phyloP scores from a whole-genome alignment of 64 coral and sea anemone species.

The Hydrozoanthus tunicans region DNA sequence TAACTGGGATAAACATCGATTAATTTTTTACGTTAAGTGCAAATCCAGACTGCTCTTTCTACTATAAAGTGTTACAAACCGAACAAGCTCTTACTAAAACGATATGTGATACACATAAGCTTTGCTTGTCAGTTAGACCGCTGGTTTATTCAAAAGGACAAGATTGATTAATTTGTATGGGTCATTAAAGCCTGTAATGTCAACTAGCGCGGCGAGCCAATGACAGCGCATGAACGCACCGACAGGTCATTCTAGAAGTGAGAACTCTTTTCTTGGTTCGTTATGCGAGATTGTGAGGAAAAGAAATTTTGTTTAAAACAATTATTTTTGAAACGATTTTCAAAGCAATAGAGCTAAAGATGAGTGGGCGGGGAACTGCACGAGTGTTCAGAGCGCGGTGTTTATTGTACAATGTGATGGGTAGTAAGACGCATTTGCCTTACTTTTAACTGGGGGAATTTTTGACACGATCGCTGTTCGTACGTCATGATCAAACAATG shows the following conservation, averaged over 20 bases:
- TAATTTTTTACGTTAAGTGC: neutral
- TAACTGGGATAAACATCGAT: neutral
- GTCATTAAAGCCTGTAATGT: conserved; percentile 13
- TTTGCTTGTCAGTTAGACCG: conserved; percentile 2
- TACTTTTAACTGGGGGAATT: too few relatives aligned
- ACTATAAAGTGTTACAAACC: neutral
- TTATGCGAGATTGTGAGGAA: neutral
- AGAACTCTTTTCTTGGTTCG: neutral
- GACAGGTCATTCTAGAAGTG: neutral
- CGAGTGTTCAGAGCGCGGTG: too few relatives aligned
- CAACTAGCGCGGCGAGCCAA: conserved; percentile 5
- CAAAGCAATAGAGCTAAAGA: neutral
- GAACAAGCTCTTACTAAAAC: neutral
- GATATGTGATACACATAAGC: conserved; percentile 19
- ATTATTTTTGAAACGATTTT: neutral
- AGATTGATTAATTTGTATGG: conserved; percentile 25
- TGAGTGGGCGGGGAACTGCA: neutral
- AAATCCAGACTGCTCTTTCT: neutral
- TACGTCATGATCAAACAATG: too few relatives aligned
- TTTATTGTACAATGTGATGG: too few relatives aligned
- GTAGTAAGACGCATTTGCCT: too few relatives aligned
- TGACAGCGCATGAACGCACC: neutral
- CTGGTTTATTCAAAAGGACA: conserved; percentile 14
- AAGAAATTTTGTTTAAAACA: neutral
- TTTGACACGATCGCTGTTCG: too few relatives aligned